Evolutionary conservation across 1,140 invertebrate genomes (phyloP), one percentile per base, ranked within the genome.

Genomic region (Drosophila nannoptera): DNA sequence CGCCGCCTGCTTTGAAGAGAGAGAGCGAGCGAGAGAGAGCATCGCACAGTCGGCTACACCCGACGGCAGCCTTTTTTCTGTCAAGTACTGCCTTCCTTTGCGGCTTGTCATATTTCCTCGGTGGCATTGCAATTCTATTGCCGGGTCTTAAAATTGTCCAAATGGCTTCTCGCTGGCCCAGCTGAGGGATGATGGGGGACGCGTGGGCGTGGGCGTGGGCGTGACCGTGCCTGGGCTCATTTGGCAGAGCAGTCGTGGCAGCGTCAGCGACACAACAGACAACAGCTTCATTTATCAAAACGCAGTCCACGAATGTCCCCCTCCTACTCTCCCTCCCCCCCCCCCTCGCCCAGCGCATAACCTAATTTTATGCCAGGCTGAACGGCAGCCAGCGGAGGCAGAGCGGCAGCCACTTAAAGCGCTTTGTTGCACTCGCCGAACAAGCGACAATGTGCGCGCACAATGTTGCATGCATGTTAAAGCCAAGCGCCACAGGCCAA

Each of bases 211-310:
- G 38, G 31, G 14, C 50, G 52, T 42, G 33, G 36, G 33, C 42
- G 16, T 16, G 11, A 32, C 4, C 8, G 32, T 32, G 49, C 40
- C 31, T 45, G 54, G 54, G 29, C 54, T 56, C 48, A 60, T 58
- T 59, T 74, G 64, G 55, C 33, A 43, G 16, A 8, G 12, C 16
- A 66, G 14, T 66, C 43, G 55, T 35, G 29, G 32, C 48, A 53
- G 55, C 36, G 65, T 70, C 70, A 71, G 65, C 72, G 77, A 54
- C 55, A 59, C 42, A 63, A 54, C 35, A 59, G 45, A 76, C 75
- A 68, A 75, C 75, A 84, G 73, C 81, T 77, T 86, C 60, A 83
- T 86, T 80, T 80, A 84, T 83, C 80, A 83, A 83, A 78, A 80
- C 65, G 69, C 78, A 78, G 52, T 63, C 54, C 38, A 9, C 33